Evolutionary conservation across 1,140 invertebrate genomes (phyloP).

Genomic region (Fopius arisanus): DNA sequence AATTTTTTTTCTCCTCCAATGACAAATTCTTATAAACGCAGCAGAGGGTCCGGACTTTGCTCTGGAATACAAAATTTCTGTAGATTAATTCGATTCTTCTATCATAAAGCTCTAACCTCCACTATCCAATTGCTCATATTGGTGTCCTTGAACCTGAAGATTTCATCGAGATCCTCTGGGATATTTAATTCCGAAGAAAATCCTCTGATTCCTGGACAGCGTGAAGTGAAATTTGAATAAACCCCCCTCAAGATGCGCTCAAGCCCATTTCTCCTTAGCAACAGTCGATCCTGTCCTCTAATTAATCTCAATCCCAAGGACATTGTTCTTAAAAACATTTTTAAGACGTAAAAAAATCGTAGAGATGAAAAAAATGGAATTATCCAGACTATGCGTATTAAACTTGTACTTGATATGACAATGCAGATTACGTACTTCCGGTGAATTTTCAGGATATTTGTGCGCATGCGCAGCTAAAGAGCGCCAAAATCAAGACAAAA

Average conservation of each 20-base stretch:
- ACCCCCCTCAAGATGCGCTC: neutral
- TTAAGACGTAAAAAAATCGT: neutral
- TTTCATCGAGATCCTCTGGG: constrained; percentile 49
- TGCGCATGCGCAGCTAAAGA: neutral
- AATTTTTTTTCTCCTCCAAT: constrained; percentile 49
- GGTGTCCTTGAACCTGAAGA: constrained; percentile 57
- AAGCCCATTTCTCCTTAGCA: neutral
- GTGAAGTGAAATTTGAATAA: neutral
- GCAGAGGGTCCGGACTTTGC: constrained; percentile 56
- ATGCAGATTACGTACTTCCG: neutral
- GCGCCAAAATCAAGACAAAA: neutral
- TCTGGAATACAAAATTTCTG: constrained; percentile 50
- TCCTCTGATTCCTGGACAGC: neutral
- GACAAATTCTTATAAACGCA: constrained; percentile 48
- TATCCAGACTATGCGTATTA: neutral
- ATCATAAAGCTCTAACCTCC: constrained; percentile 53
- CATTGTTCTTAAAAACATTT: neutral
- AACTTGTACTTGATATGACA: neutral
- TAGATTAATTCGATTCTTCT: constrained; percentile 18
- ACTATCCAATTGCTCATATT: constrained; percentile 64
- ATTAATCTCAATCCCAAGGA: neutral
- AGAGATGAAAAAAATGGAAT: neutral
- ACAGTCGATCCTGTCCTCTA: neutral
- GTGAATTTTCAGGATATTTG: neutral
- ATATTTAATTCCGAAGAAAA: neutral